Evolutionary conservation across 2,888 invertebrate species (phyloP), one percentile per base, ranked within the genome.

Genomic region (Netelia virgata): DNA sequence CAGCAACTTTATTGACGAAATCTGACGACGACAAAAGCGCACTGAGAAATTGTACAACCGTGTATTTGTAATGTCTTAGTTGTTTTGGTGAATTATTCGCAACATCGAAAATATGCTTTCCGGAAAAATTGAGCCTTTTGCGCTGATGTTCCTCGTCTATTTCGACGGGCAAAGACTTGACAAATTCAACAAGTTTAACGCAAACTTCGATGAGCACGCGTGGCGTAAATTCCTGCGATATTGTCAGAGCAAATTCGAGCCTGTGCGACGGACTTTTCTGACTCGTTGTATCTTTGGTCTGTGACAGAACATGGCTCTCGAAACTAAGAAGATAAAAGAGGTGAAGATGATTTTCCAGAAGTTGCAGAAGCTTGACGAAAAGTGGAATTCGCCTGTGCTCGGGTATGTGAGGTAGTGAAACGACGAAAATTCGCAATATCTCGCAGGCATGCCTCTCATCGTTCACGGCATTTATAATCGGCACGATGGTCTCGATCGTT

Each of bases 391-490:
- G 95, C 63, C 99, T 95, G 93, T 99, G 99, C 89, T 97, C 97
- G 0, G 99, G 99, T 16, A 99, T 97, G 93, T 99, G 98, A 0
- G 97, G 94, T 63, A 98, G 95, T 0, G 98, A 98, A 90, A 97
- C 97, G 0, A 98, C 97, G 93, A 99, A 99, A 64, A 99, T 97
- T 64, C 98, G 95, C 20, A 98, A 94, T 16, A 98, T 96, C 1
- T 96, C 96, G 50, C 96, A 95, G 0, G 96, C 95, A 8, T 92
- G 91, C 5, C 94, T 94, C 57, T 93, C 91, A 77, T 94, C 92
- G 28, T 92, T 87, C 0, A 93, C 89, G 8, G 89, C 86, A 23
- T 94, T 92, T 53, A 99, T 94, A 82, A 98, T 97, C 0, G 99
- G 99, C 85, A 99, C 96, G 43, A 99, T 95, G 0, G 97, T 97